phyloP scores from a whole-genome alignment of 2,888 invertebrate species.

The Melikaiella ostensackeni region DNA sequence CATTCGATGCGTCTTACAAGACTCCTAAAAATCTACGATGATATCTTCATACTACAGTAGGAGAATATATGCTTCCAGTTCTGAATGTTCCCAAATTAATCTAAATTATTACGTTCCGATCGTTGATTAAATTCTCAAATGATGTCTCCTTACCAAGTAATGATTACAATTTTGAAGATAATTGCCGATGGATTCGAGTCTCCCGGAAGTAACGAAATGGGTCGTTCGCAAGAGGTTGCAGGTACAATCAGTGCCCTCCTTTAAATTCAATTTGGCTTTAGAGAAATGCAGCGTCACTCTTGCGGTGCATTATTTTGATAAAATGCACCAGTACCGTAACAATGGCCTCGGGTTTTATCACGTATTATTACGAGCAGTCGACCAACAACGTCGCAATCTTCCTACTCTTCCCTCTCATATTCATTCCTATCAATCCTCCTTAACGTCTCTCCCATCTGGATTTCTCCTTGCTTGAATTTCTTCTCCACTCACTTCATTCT shows the following conservation, averaged over 20 bases:
- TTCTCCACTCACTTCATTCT: constrained; percentile 19
- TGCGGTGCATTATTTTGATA: constrained; percentile 34
- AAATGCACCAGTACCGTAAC: constrained; percentile 37
- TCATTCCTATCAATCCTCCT: constrained; percentile 37
- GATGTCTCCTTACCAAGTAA: not conserved
- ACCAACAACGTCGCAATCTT: constrained; percentile 36
- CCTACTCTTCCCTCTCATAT: constrained; percentile 33
- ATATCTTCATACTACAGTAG: too few species aligned
- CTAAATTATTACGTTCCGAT: not conserved
- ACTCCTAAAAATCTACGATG: too few species aligned
- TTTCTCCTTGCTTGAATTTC: constrained; percentile 20
- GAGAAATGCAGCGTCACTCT: constrained; percentile 25
- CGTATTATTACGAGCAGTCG: constrained; percentile 31
- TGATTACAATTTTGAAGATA: not conserved
- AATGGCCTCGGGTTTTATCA: constrained; percentile 39
- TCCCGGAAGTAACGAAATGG: constrained; percentile 34
- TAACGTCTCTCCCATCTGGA: constrained; percentile 32
- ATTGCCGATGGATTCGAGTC: not conserved
- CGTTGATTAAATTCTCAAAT: not conserved
- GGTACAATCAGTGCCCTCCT: constrained; percentile 40
- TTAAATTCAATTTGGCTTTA: constrained; percentile 42
- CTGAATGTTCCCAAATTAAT: too few species aligned
- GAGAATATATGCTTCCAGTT: too few species aligned
- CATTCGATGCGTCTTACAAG: too few species aligned
- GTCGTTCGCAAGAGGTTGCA: constrained; percentile 8